phyloP scores from a whole-genome alignment of 2,113 vertebrate genomes.

The Pomatostomus ruficeps region DNA sequence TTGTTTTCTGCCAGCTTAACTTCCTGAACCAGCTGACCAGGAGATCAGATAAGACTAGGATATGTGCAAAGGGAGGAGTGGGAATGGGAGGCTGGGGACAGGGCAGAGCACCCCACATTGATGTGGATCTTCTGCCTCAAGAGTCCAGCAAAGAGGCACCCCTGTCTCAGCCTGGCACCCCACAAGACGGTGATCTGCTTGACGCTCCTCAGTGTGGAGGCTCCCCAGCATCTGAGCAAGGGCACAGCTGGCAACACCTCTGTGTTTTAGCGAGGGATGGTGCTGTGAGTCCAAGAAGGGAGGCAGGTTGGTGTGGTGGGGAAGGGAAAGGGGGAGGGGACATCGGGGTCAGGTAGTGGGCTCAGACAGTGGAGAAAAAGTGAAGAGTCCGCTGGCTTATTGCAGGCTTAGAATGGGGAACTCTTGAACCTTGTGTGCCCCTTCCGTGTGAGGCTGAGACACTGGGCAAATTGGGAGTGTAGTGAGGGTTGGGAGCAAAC shows the following conservation, averaged over 20 bases:
- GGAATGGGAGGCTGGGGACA: neutral
- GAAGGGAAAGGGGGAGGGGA: neutral
- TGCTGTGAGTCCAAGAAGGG: neutral
- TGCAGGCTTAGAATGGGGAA: neutral
- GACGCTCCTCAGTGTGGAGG: neutral
- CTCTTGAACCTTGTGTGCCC: accelerated
- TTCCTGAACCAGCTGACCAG: neutral
- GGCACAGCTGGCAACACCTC: neutral
- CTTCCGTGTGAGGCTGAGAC: neutral
- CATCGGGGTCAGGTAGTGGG: accelerated
- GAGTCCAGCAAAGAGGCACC: neutral
- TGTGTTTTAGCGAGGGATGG: accelerated
- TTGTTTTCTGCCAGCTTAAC: neutral
- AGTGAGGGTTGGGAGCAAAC: neutral
- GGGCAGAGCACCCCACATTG: neutral
- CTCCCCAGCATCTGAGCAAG: neutral
- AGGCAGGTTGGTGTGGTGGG: accelerated
- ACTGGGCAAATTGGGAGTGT: accelerated
- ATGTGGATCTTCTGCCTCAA: neutral
- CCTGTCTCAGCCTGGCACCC: neutral
- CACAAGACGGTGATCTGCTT: neutral
- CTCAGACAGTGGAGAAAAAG: neutral
- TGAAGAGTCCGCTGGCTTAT: neutral
- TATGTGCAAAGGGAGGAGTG: neutral
- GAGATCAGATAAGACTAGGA: neutral